Evolutionary conservation across 2,888 invertebrate genomes (phyloP), one percentile per base, ranked within the genome.

Genomic region (Hetaerina titia): DNA sequence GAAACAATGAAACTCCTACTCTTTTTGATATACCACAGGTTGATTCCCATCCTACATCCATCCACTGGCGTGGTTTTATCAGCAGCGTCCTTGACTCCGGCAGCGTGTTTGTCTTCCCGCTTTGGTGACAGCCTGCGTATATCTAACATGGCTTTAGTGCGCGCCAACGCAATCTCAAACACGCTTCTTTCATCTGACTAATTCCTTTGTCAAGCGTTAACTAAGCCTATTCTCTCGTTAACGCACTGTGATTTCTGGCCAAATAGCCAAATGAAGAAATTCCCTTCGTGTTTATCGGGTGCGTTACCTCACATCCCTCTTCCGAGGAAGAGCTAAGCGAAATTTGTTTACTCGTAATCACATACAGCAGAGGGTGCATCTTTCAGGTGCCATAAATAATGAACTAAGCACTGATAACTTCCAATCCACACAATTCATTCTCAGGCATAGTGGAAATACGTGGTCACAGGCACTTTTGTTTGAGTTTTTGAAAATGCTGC

Each of bases 191-290:
- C 81, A 13, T 7, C 81, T 13, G 81, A 25, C 81, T 81, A 81
- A 81, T 81, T 81, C 81, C 81, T 8, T 81, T 81, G 81, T 81
- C 81, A 31, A 81, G 81, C 31, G 25, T 81, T 69, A 22, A 69
- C 69, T 69, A 69, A n/a, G 69, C 19, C 19, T n/a, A n/a, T n/a
- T 69, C 25, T 25, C 81, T 81, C 5, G 1, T 25, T 31, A 31
- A 31, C 9, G 25, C 81, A 11, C 31, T 11, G 13, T 81, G 81
- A 81, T 81, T 81, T 81, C 11, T 25, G 81, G 81, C 81, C 81
- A 15, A 81, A 11, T 81, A 31, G 45, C 45, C 45, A 45, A 45
- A 45, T 45, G 31, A 81, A 81, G 31, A 8, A 81, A 22, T 31
- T 31, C 25, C 13, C 31, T 5, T 2, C 81, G 13, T 81, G 81